Evolutionary conservation across 2,888 invertebrate genomes (phyloP).

Genomic region (Lepidochrysops patricia): DNA sequence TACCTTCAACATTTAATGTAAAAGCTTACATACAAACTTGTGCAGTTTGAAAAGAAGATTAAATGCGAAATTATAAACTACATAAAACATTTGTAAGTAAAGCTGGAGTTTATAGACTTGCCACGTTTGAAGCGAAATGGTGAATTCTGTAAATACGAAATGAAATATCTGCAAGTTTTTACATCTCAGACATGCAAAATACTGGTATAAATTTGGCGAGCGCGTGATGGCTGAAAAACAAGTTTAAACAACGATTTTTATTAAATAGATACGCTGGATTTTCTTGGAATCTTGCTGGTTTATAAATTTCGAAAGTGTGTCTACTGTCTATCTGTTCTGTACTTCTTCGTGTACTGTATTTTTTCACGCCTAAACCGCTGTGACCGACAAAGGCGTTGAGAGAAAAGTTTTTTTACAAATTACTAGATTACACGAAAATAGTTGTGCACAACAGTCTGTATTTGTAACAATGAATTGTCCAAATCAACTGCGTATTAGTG

Average conservation of each 20-base stretch:
- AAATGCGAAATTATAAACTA: neutral
- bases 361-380: no score
- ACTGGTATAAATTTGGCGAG: conserved; percentile 25
- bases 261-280: neutral
- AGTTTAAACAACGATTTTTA: conserved; percentile 23
- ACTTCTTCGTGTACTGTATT: no score
- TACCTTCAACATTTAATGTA: neutral
- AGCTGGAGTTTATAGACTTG: neutral
- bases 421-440: no score
- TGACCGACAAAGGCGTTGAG: no score
- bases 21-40: neutral
- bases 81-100: neutral
- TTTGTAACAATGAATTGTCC: no score
- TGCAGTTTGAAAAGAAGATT: neutral
- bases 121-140: neutral
- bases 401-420: no score
- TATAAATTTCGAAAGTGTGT: no score
- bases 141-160: conserved; percentile 12
- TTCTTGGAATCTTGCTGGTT: neutral
- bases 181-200: conserved; percentile 28
- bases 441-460: no score
- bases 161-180: neutral
- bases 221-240: conserved; percentile 35
- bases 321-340: no score
- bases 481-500: no score